Evolutionary conservation across 1,140 invertebrate genomes (phyloP).

Genomic region (Lasaia peninsularis): DNA sequence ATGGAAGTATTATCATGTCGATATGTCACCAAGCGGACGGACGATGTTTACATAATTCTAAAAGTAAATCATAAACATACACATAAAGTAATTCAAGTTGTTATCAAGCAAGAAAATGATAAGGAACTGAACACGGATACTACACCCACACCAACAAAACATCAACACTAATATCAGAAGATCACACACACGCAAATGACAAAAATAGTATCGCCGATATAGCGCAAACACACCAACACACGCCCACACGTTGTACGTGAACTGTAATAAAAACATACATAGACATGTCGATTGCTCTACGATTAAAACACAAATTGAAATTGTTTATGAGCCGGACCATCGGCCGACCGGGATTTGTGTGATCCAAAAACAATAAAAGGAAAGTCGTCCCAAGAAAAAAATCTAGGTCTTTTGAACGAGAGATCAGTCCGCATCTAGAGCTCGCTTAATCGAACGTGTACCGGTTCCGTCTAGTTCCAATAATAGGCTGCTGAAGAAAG

Average conservation of each 20-base stretch:
- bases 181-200: constrained; percentile 42
- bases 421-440: constrained; percentile 30
- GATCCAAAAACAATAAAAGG: constrained; percentile 30
- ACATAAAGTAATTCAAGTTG: constrained; percentile 47
- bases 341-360: constrained; percentile 13
- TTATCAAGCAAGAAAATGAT: constrained; percentile 57
- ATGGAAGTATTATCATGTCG: background rate
- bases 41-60: constrained; percentile 24
- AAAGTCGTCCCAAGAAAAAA: constrained; percentile 44
- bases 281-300: constrained; percentile 54
- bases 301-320: constrained; percentile 58
- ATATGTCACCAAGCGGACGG: constrained; percentile 4
- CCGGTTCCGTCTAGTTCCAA: constrained; percentile 62
- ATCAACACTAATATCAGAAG: constrained; percentile 23
- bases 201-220: constrained; percentile 71
- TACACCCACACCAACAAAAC: constrained; percentile 39
- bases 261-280: constrained; percentile 72
- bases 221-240: constrained; percentile 72
- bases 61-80: constrained; percentile 34
- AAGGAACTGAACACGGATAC: constrained; percentile 64
- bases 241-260: constrained; percentile 64
- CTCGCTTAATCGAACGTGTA: constrained; percentile 37
- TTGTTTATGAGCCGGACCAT: background rate
- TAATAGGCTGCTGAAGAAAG: constrained; percentile 41
- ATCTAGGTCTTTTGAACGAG: constrained; percentile 32